Evolutionary conservation across 37 sponge, comb jelly and placozoan genomes (phyloP), one percentile per base, ranked within the genome.

Genomic region (Aphrocallistes beatrix): DNA sequence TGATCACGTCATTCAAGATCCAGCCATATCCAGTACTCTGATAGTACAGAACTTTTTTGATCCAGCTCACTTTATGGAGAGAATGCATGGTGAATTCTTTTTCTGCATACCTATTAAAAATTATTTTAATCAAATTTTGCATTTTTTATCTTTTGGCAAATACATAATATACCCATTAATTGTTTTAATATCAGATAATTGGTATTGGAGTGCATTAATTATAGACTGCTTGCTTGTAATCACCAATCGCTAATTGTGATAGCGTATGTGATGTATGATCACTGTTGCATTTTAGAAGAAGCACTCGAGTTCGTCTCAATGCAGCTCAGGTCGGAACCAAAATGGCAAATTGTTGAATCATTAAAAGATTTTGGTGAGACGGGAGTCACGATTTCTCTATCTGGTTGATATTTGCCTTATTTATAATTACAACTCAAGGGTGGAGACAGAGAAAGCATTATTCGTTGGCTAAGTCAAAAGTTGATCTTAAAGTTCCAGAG

Each of bases 391-490:
- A n/a, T n/a, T 16, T 13, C 6, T 42, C 6, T 42, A 16, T 42
- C 13, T 13, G 45, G 10, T 42, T 13, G 13, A 6, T 16, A 42
- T 16, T 16, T 42, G 13, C 6, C 13, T 42, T 16, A 13, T 16
- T 42, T 42, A 42, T 42, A 42, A 42, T 60, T 60, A 28, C 8
- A 25, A 1, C 34, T 19, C n/a, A 25, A 60, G 75, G 75, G 6
- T 60, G 75, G 75, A 60, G 75, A 60, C 75, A 60, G 21, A 60
- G 75, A 13, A 60, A 60, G 75, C 75, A 60, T 60, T 60, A 60
- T 30, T 60, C 75, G n/a, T 60, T 60, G n/a, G 75, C 75, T 60
- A 60, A 60, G n/a, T 60, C 75, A 25, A 60, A 60, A 60, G 75
- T 60, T 19, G 75, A 60, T 30, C 3, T 28, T 13, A 60, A 60